Conservation (phyloP, 30 jellyfish, hydroid and myxozoan species). For the Clytia hemisphaerica region DNA sequence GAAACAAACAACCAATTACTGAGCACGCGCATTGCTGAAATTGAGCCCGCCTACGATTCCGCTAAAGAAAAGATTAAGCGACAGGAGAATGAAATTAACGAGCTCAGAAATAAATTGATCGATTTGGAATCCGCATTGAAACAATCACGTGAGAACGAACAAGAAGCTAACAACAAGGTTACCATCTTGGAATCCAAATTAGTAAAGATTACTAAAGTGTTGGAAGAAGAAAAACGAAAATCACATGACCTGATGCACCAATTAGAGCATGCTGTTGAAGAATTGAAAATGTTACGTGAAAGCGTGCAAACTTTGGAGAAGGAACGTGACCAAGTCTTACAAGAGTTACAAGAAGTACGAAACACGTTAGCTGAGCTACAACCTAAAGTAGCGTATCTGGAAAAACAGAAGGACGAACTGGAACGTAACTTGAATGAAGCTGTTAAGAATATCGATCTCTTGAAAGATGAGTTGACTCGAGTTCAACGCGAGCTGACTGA, state of each 20-base stretch:
- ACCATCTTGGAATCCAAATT: slow-evolving; percentile 68
- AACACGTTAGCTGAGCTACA: slow-evolving; percentile 43
- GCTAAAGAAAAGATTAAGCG: slow-evolving; percentile 66
- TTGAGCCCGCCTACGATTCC: slow-evolving; percentile 93
- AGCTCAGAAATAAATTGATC: slow-evolving; percentile 53
- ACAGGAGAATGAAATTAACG: slow-evolving; percentile 60
- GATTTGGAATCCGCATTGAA: slow-evolving; percentile 78
- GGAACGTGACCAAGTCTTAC: slow-evolving; percentile 43
- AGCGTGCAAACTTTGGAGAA: slow-evolving; percentile 33
- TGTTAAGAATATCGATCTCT: slow-evolving; percentile 27
- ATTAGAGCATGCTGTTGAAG: slow-evolving; percentile 54
- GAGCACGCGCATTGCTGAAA: slow-evolving; percentile 82
- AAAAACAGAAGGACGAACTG: slow-evolving; percentile 56
- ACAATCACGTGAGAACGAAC: slow-evolving; percentile 76
- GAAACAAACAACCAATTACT: slow-evolving; percentile 59
- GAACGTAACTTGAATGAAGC: slow-evolving; percentile 60
- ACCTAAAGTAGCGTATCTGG: slow-evolving; percentile 54
- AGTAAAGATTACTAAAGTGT: slow-evolving; percentile 66
- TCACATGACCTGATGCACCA: slow-evolving; percentile 56
- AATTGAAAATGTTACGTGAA: slow-evolving; percentile 11
- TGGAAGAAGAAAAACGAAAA: slow-evolving; percentile 68
- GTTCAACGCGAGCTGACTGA: slow-evolving; percentile 34
- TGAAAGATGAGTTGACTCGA: slow-evolving; percentile 24
- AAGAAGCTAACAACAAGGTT: slow-evolving; percentile 44
- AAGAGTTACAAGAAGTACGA: slow-evolving; percentile 50